Base-by-base conservation (phyloP, 2,888 invertebrate species). In the Aleiodes leptofemur region DNA sequence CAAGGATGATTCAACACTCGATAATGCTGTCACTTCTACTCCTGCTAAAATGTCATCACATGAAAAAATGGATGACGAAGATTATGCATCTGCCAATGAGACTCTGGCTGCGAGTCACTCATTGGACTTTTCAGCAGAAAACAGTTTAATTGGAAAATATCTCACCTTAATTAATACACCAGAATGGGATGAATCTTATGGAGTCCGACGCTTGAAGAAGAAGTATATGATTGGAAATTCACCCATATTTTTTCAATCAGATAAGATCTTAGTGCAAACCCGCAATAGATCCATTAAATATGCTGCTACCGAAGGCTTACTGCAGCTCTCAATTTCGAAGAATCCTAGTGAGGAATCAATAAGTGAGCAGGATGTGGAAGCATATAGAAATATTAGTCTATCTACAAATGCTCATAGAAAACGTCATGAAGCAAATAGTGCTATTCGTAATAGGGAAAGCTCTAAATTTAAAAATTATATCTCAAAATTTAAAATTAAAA, bases 401-500 rank as follows among this genome's bases (percentile, higher is more conserved):
- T 23, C 55, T 2, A 69, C 69, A 6, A 69, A 55, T 69, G 69
- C 51, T 13, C 38, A 69, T 55, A n/a, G 2, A 34, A 69, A 55
- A 14, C 7, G 23, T 11, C 11, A 56, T 23, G 8, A 0, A 4
- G 8, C 16, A 56, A 16, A 8, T 7, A 4, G 43, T 0, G 31
- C 6, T 31, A 59, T 59, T 4, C 29, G 31, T 29, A n/a, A 59
- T 34, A 29, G 1, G 0, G 11, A 4, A 13, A 31, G 31, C 1
- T 4, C 4, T 3, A 59, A 59, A 59, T 59, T 13, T 59, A 31
- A 31, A 13, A 59, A 29, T 6, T 59, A 31, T 59, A 31, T 59
- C 4, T 59, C 55, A 1, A 6, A 55, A n/a, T 55, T 55, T 34
- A 6, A 34, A 34, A 34, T 2, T 34, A 6, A 6, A 6, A 34